Evolutionary conservation across 2,888 invertebrate species (phyloP).

Genomic region (Trisateles emortualis): DNA sequence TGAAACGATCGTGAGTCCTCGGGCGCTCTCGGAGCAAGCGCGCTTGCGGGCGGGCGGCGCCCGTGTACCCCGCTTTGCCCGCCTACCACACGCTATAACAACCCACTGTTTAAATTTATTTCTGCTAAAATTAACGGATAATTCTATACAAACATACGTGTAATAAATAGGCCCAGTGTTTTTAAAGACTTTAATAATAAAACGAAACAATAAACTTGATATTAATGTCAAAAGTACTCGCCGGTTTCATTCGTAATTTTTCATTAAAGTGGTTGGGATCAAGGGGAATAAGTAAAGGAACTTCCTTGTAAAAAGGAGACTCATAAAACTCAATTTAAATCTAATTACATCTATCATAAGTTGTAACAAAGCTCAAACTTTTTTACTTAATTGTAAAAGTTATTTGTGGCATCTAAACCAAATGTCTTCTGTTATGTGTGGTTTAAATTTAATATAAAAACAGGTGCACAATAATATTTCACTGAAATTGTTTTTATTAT

Average conservation of each 20-base stretch:
- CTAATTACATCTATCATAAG: constrained; percentile 11
- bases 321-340: constrained; percentile 15
- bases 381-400: constrained; percentile 9
- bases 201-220: constrained; percentile 7
- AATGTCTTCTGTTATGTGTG: constrained; percentile 1
- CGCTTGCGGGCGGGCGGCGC: constrained; percentile 83
- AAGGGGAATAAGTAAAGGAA: constrained; percentile 9
- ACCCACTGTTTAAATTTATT: constrained; percentile 73
- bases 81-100: constrained; percentile 68
- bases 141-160: constrained; percentile 33
- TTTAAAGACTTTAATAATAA: constrained; percentile 12
- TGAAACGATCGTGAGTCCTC: constrained; percentile 82
- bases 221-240: background rate
- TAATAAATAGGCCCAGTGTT: constrained; percentile 24
- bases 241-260: constrained; percentile 5
- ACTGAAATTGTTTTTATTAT: background rate
- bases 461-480: background rate
- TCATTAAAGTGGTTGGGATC: constrained; percentile 5
- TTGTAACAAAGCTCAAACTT: constrained; percentile 15
- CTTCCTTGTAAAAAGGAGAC: constrained; percentile 5
- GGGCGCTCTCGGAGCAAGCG: constrained; percentile 82
- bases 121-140: constrained; percentile 61
- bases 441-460: background rate
- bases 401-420: constrained; percentile 8
- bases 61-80: constrained; percentile 72